Evolutionary conservation across 1,140 invertebrate genomes (phyloP), one percentile per base, ranked within the genome.

Genomic region (Chlorops oryzae): DNA sequence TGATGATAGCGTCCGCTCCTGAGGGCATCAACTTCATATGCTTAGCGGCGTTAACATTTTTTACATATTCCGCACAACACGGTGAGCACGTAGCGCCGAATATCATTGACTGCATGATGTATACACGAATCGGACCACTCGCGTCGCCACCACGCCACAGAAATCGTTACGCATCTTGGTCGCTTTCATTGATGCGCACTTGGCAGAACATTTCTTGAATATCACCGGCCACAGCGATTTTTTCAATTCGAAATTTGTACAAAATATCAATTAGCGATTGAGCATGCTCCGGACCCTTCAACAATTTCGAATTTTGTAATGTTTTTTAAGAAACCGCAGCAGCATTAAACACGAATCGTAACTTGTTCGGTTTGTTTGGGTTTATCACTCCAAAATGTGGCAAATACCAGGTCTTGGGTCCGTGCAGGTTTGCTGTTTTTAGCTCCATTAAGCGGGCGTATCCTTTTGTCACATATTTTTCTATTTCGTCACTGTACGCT

Each of bases 131-230:
- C 5, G 51, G 50, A 37, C 46, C 6, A 13, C n/a, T 9, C 40
- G 23, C 5, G 25, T 59, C 21, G 1, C 35, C 40, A 7, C 38
- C 50, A 20, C 61, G 49, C 62, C 65, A 72, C 7, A 73, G 47
- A 48, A 66, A 72, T 9, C 60, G 52, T 48, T 67, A 58, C 0
- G 52, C 50, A 6, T 62, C 22, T 47, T 51, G 52, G 49, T 70
- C 66, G 42, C 56, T 53, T 21, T 50, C n/a, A 2, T 55, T 34
- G 3, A 73, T 58, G 45, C 57, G 58, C 7, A 68, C 38, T 25
- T 55, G 61, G 0, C 72, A 42, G 23, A 74, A 75, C 71, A 73
- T 74, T 10, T 73, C 73, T 15, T 44, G 20, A 2, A 73, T 71
- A 47, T 71, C 62, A 15, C 51, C 57, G 10, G 25, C 50, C 9